Percentiles rank a stretch among this genome's conserved stretches.
Conservation (phyloP, 1,140 invertebrate genomes). For the Branchinecta lindahli region DNA sequence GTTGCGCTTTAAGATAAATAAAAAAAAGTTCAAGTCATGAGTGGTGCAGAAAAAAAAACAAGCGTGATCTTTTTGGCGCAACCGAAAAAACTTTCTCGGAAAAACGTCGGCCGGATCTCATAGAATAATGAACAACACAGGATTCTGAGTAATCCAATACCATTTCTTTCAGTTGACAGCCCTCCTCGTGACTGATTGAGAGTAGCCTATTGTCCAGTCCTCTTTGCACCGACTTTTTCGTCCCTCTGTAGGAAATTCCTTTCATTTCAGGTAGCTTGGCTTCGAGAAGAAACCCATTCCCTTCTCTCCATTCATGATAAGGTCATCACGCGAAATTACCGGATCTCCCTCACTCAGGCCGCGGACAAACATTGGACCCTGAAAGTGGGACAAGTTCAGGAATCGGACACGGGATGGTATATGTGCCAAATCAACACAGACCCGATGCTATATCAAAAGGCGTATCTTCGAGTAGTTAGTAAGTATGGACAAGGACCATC, state of each 20-base stretch:
- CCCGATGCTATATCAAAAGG: conserved; percentile 24
- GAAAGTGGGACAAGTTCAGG: conserved; percentile 59
- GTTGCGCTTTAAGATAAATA: too few relatives aligned
- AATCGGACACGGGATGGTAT: conserved; percentile 63
- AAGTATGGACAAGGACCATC: conserved; percentile 6
- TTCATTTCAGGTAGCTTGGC: conserved; percentile 17
- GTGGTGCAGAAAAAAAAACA: too few relatives aligned
- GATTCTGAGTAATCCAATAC: too few relatives aligned
- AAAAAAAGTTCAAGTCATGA: too few relatives aligned
- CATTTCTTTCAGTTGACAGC: too few relatives aligned
- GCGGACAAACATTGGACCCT: conserved; percentile 17
- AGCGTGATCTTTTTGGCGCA: too few relatives aligned
- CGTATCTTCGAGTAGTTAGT: conserved; percentile 25
- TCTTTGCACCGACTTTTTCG: too few relatives aligned
- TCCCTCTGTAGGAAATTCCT: neutral
- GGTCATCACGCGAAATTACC: conserved; percentile 20
- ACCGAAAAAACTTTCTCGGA: too few relatives aligned
- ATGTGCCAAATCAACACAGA: conserved; percentile 25
- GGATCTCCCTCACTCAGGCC: conserved; percentile 18
- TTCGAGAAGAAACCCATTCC: conserved; percentile 16
- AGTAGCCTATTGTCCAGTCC: too few relatives aligned
- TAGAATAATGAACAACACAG: too few relatives aligned
- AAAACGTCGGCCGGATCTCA: too few relatives aligned
- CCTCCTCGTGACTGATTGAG: too few relatives aligned
- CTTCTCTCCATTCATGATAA: conserved; percentile 19